These are phyloP conservation scores for Eilema caniola DNA, from an alignment of 2,888 invertebrate genomes.

Conservation along the genomic window DNA sequence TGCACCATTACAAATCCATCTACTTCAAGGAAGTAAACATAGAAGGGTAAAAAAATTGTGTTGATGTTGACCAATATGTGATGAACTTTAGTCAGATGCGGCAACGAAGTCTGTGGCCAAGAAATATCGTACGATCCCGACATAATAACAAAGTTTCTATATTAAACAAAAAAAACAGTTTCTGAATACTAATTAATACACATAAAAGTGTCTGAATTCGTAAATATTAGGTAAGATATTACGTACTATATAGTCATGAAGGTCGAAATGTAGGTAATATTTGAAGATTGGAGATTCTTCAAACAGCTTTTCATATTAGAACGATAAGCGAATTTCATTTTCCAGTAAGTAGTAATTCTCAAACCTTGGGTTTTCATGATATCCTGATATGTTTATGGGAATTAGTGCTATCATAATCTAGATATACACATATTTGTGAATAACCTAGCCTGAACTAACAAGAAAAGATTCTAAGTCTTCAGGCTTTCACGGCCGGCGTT, in stretches of 20 bases:
- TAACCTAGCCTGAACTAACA: background rate
- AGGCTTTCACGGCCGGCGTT: too few species aligned
- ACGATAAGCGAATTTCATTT: background rate
- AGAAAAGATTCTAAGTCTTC: conserved; percentile 4
- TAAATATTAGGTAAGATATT: conserved; percentile 11
- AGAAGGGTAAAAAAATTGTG: background rate
- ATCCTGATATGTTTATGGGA: background rate
- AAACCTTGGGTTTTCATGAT: background rate
- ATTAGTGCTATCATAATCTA: background rate
- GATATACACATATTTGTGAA: background rate
- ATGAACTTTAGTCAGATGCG: background rate
- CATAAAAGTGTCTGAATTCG: background rate
- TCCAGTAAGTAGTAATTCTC: background rate
- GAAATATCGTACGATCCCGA: conserved; percentile 11
- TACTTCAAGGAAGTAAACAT: background rate
- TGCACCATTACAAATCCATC: background rate
- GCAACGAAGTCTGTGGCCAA: conserved; percentile 5
- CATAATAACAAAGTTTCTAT: conserved; percentile 15
- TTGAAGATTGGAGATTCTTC: background rate
- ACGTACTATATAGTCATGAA: background rate
- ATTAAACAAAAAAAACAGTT: conserved; percentile 4
- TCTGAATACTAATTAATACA: background rate
- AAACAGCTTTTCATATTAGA: background rate
- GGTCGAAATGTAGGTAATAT: background rate
- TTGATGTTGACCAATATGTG: background rate